These are phyloP conservation scores for Gadopsis bispinosus DNA, from an alignment of 2,797 vertebrate species.

Conservation along the genomic window DNA sequence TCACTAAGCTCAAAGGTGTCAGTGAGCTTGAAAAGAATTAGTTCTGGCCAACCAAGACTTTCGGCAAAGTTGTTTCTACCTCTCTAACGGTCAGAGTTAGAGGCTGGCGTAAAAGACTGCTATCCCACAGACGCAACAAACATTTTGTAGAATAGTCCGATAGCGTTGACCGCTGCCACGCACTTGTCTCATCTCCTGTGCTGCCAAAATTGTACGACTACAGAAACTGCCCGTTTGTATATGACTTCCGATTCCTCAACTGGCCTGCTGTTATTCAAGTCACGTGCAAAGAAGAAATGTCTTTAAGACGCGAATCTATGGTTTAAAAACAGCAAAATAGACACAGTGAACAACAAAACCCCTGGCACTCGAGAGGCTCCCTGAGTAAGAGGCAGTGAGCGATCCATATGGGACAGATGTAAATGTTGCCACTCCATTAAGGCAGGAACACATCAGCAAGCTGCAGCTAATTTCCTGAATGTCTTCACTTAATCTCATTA, in stretches of 20 bases:
- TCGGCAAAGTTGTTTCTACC: not conserved
- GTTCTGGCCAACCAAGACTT: not conserved
- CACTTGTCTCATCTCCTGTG: not conserved
- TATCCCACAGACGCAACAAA: not conserved
- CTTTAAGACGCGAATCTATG: not conserved
- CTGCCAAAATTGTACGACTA: slow-evolving; percentile 2
- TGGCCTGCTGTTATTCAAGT: not conserved
- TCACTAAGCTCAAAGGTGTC: not conserved
- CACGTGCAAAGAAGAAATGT: not conserved
- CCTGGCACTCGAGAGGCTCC: not conserved
- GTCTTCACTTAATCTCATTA: slow-evolving; percentile 74
- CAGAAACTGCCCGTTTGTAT: not conserved
- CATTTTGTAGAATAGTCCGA: not conserved
- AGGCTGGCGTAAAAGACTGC: not conserved
- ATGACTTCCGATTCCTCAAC: not conserved
- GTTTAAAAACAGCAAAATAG: not conserved
- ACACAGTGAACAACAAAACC: slow-evolving; percentile 9
- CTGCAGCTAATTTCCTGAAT: slow-evolving; percentile 64
- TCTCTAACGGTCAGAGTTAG: not conserved
- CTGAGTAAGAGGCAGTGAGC: slow-evolving; percentile 20
- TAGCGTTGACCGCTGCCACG: not conserved
- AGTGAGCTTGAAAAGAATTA: not conserved
- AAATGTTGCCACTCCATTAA: slow-evolving; percentile 42
- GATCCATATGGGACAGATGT: slow-evolving; percentile 50
- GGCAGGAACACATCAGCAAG: slow-evolving; percentile 57